These are phyloP conservation scores for Apocrypta bakeri DNA, from an alignment of 1,140 invertebrate genomes.

Conservation along the genomic window DNA sequence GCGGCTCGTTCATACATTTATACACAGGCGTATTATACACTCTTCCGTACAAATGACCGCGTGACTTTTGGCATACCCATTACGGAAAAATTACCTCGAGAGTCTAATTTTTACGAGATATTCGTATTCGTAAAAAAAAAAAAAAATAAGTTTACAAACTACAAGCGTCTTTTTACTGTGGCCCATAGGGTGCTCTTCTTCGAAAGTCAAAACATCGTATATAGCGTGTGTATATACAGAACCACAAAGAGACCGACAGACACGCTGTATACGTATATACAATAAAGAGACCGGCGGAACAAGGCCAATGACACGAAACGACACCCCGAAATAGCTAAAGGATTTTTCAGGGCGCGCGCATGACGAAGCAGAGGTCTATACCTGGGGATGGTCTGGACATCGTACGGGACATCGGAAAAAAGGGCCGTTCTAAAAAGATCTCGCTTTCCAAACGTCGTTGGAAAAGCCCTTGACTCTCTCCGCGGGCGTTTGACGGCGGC, in stretches of 20 bases:
- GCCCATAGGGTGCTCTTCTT: conserved; percentile 4
- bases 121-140: no score
- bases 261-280: neutral
- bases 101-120: no score
- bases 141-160: neutral
- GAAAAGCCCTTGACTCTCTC: conserved; percentile 37
- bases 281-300: conserved; percentile 2
- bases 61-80: no score
- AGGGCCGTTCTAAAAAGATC: conserved; percentile 1
- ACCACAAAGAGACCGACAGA: neutral
- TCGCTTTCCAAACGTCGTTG: neutral
- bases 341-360: conserved; percentile 18
- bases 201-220: conserved; percentile 37
- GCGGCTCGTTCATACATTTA: no score
- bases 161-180: neutral
- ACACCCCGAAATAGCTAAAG: conserved; percentile 26
- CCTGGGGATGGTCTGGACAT: neutral
- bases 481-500: neutral
- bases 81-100: no score
- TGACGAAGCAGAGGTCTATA: conserved; percentile 20
- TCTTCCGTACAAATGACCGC: no score
- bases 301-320: conserved; percentile 38
- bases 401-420: neutral
- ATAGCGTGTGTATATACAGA: neutral
- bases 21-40: no score